These are phyloP conservation scores for Fragum sueziense DNA, from an alignment of 2,888 invertebrate genomes.

Conservation along the genomic window DNA sequence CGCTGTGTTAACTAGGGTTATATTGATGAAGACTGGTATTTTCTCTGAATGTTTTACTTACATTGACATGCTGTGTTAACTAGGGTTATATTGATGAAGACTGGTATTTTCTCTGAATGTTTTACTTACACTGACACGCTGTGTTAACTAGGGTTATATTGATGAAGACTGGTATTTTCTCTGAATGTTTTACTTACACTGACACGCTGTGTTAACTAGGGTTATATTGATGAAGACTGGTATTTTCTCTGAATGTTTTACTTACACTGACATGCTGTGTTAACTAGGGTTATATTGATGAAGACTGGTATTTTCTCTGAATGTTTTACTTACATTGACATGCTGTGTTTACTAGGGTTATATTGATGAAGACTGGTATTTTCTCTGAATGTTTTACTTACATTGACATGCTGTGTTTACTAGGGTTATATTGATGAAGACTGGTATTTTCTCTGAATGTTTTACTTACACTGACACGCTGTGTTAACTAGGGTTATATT, in stretches of 20 bases:
- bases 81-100: conserved; percentile 84
- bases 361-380: conserved; percentile 84
- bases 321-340: conserved; percentile 85
- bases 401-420: conserved; percentile 84
- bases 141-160: conserved; percentile 84
- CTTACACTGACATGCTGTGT: conserved; percentile 84
- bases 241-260: conserved; percentile 84
- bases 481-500: conserved; percentile 84
- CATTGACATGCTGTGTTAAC: conserved; percentile 84
- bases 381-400: conserved; percentile 84
- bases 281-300: conserved; percentile 84
- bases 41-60: conserved; percentile 84
- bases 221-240: conserved; percentile 84
- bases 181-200: conserved; percentile 85
- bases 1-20: conserved; percentile 83
- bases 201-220: conserved; percentile 83
- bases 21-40: conserved; percentile 84
- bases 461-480: conserved; percentile 84
- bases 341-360: conserved; percentile 83
- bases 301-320: conserved; percentile 84
- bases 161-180: conserved; percentile 84
- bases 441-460: conserved; percentile 84
- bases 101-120: conserved; percentile 84
- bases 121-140: conserved; percentile 84
- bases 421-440: conserved; percentile 84